Base-by-base conservation (phyloP, 2,797 vertebrate genomes). In the Melanotaenia nigrans region DNA sequence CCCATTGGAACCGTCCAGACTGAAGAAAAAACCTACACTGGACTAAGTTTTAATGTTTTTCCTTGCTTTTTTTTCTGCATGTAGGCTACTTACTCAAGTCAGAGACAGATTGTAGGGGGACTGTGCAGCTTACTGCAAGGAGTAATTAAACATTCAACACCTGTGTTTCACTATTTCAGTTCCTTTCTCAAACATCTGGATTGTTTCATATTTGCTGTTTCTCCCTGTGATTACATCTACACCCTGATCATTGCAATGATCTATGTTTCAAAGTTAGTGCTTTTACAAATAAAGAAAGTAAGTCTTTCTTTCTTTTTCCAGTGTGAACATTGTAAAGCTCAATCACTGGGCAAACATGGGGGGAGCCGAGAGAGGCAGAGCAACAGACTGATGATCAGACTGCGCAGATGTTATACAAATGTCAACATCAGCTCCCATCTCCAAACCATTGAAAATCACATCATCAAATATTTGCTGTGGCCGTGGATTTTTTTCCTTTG, bases 391-490 rank as follows among this genome's bases (percentile, higher is more conserved):
- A 68, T 35, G 60, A 83, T 64, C 56, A 82, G 80, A 75, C 56
- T 70, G 68, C 79, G 83, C 77, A 82, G 72, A 85, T 87, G 89
- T 85, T 89, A 87, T 75, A 85, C 74, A 87, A 90, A 88, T 87
- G 87, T 91, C 85, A 91, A 91, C 90, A 90, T 59, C 33, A 36
- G 76, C 78, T 85, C 78, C 81, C 78, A 64, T 90, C 84, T 89
- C 81, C 85, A 86, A 86, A 90, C 86, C 81, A 64, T 82, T 49
- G 53, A 82, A 93, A 93, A 94, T 90, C 89, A 88, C 88, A 86
- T 92, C 85, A 87, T 91, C 91, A 94, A 93, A 94, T 93, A 95
- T 94, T 94, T 95, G 92, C 87, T 69, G 77, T 79, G 64, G 85
- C 85, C 10, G 69, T 82, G 78, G 84, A 84, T 91, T 91, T 51